Evolutionary conservation across 1,140 invertebrate genomes (phyloP).

Genomic region (Pseudomyrmex dendroicus): DNA sequence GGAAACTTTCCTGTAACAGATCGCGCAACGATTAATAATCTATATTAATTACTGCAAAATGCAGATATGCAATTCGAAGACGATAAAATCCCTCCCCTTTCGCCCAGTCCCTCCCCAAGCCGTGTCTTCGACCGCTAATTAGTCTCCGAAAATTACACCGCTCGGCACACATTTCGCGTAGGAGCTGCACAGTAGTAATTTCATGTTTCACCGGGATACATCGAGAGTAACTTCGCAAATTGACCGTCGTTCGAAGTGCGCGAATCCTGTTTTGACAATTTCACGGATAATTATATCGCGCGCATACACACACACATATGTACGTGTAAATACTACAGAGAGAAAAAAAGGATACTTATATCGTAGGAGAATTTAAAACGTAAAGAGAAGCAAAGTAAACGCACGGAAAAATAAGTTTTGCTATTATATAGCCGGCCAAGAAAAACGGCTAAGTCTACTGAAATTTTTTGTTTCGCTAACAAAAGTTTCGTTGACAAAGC

Average conservation of each 20-base stretch:
- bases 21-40: constrained; percentile 72
- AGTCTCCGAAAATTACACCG: constrained; percentile 52
- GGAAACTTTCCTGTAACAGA: constrained; percentile 73
- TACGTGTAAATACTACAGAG: too few species aligned
- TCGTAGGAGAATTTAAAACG: not conserved
- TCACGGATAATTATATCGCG: too few species aligned
- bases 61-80: constrained; percentile 60
- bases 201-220: not conserved
- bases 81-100: constrained; percentile 64
- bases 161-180: not conserved
- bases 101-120: not conserved
- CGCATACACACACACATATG: too few species aligned
- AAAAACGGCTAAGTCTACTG: too few species aligned
- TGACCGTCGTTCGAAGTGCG: not conserved
- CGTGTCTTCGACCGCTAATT: constrained; percentile 70
- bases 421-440: too few species aligned
- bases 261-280: too few species aligned
- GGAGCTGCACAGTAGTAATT: not conserved
- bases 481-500: too few species aligned
- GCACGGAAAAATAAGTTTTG: too few species aligned
- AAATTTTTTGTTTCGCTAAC: too few species aligned
- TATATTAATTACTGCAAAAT: constrained; percentile 73
- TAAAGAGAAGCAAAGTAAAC: not conserved
- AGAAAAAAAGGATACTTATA: too few species aligned
- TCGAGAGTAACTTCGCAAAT: not conserved